Percentiles rank a stretch among this genome's conserved stretches.
Conservation (phyloP, 2,113 vertebrate genomes). For the Polypterus senegalus region DNA sequence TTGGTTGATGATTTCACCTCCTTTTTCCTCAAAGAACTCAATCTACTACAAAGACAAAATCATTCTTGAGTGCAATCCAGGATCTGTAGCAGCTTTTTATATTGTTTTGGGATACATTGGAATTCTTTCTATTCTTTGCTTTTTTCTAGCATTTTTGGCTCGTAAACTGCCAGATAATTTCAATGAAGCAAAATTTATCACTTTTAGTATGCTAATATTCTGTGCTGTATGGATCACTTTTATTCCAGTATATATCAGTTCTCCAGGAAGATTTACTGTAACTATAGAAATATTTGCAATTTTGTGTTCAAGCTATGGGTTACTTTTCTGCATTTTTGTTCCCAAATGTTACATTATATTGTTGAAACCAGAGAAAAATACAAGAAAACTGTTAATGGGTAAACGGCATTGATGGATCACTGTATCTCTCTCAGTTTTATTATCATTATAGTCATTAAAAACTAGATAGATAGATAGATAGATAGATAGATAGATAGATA, state of each 20-base stretch:
- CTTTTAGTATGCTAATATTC: constrained; percentile 45
- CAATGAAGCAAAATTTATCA: constrained; percentile 40
- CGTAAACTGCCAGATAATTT: constrained; percentile 40
- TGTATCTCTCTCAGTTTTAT: constrained; percentile 3
- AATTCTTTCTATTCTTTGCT: constrained; percentile 29
- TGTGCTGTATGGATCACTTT: constrained; percentile 43
- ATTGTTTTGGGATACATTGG: constrained; percentile 40
- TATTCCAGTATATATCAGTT: constrained; percentile 44
- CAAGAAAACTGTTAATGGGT: constrained; percentile 36
- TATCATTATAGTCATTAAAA: constrained; percentile 17
- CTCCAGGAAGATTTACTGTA: constrained; percentile 45
- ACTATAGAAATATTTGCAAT: constrained; percentile 53
- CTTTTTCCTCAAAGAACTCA: constrained; percentile 32
- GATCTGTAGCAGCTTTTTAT: constrained; percentile 33
- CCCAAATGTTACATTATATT: constrained; percentile 44
- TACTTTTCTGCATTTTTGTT: constrained; percentile 39
- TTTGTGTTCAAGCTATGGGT: constrained; percentile 39
- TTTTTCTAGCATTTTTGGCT: constrained; percentile 34
- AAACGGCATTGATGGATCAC: constrained; percentile 16
- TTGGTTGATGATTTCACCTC: constrained; percentile 39
- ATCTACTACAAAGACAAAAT: constrained; percentile 31
- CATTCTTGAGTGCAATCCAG: constrained; percentile 34
- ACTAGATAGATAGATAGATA: too few relatives aligned
- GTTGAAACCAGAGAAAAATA: constrained; percentile 37
- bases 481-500: too few relatives aligned